These are phyloP conservation scores for Papilio gigon DNA, from an alignment of 2,888 invertebrate species.

Conservation along the genomic window DNA sequence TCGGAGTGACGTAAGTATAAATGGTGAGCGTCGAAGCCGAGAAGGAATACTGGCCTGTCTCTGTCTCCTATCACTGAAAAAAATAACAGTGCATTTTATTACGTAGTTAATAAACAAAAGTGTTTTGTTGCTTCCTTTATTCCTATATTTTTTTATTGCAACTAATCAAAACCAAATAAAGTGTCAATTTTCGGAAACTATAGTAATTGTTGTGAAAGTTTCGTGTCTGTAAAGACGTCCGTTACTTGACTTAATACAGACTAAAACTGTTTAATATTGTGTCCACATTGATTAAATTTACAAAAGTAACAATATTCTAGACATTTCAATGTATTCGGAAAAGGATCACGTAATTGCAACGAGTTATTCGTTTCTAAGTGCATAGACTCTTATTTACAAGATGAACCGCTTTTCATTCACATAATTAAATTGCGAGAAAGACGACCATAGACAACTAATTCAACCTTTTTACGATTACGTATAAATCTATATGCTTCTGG, in stretches of 20 bases:
- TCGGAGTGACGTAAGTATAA: slow-evolving; percentile 81
- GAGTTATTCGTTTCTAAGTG: too few species aligned
- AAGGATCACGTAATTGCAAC: neutral
- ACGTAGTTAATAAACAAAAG: slow-evolving; percentile 1
- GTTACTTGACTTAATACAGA: neutral
- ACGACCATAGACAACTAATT: too few species aligned
- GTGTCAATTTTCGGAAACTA: neutral
- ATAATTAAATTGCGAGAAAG: too few species aligned
- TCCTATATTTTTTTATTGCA: too few species aligned
- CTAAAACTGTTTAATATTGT: neutral
- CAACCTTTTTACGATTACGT: too few species aligned
- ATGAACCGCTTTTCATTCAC: too few species aligned
- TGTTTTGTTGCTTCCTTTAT: too few species aligned
- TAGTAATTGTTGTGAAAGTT: neutral
- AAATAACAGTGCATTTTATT: slow-evolving; percentile 6
- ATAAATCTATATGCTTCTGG: too few species aligned
- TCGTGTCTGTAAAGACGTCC: neutral
- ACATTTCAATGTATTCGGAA: neutral
- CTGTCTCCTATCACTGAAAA: slow-evolving; percentile 64
- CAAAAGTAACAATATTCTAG: neutral
- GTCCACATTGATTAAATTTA: neutral
- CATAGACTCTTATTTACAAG: too few species aligned
- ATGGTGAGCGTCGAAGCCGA: slow-evolving; percentile 60
- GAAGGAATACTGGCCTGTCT: slow-evolving; percentile 57
- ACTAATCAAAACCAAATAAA: neutral